Percentiles rank a stretch among this genome's conserved stretches.
Evolutionary conservation across 2,888 invertebrate species (phyloP).

Genomic region (Disparrhopalites patrizii): DNA sequence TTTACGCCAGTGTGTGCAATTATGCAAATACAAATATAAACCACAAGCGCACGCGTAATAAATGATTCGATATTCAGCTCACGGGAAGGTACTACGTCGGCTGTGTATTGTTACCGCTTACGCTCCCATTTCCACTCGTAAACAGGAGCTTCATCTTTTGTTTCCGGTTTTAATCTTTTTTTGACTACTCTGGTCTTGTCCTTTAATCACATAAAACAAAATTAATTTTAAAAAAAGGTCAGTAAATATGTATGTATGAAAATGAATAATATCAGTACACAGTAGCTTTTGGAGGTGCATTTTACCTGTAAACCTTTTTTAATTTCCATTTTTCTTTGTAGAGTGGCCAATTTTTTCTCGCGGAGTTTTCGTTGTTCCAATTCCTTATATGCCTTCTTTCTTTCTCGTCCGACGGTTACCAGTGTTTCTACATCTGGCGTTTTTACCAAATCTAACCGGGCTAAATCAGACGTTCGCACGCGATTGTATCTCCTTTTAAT

Average conservation of each 20-base stretch:
- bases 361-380: constrained; percentile 70
- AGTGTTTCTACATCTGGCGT: constrained; percentile 56
- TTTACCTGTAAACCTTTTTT: constrained; percentile 61
- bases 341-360: constrained; percentile 68
- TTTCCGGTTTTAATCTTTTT: constrained; percentile 58
- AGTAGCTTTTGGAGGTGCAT: too few species aligned
- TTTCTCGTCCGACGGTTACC: constrained; percentile 58
- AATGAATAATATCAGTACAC: too few species aligned
- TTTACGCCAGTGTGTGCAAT: too few species aligned
- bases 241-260: not conserved
- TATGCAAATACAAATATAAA: too few species aligned
- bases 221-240: constrained; percentile 21
- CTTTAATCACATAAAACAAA: constrained; percentile 23
- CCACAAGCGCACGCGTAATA: too few species aligned
- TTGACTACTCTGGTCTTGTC: constrained; percentile 41
- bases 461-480: constrained; percentile 57
- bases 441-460: constrained; percentile 38
- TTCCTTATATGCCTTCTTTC: constrained; percentile 67
- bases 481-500: constrained; percentile 67
- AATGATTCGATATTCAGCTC: too few species aligned
- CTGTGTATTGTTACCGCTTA: constrained; percentile 67
- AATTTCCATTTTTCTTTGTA: constrained; percentile 75
- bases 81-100: too few species aligned
- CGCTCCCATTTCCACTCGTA: constrained; percentile 77
- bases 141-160: constrained; percentile 66